Conservation (phyloP, 2,797 vertebrate species). For the Cyprinella venusta region DNA sequence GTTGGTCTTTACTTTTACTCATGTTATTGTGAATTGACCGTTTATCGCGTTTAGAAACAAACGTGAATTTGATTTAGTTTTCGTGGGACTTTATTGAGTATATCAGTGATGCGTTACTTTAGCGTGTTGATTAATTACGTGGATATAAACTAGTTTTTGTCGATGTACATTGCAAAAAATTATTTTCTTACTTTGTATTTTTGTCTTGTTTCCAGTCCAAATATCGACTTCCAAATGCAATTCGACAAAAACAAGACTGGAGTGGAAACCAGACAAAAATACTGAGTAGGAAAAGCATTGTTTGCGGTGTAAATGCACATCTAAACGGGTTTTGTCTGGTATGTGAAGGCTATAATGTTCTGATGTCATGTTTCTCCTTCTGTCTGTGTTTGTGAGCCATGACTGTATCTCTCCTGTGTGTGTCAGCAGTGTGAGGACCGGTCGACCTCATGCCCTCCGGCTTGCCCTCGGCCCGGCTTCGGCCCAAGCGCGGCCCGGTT, state of each 20-base stretch:
- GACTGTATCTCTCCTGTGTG: too few relatives aligned
- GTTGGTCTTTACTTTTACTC: neutral
- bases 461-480: too few relatives aligned
- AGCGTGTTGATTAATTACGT: neutral
- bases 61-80: neutral
- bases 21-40: neutral
- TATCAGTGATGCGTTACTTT: too few relatives aligned
- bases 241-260: too few relatives aligned
- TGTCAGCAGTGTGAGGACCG: neutral
- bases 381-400: neutral
- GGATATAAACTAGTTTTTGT: neutral
- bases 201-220: too few relatives aligned
- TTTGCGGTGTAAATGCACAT: neutral
- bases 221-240: too few relatives aligned
- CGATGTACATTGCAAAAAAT: neutral
- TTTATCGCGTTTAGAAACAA: neutral
- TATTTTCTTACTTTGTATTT: too few relatives aligned
- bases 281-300: too few relatives aligned
- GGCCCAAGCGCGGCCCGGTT: too few relatives aligned
- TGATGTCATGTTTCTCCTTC: too few relatives aligned
- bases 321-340: neutral
- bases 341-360: neutral
- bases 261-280: too few relatives aligned
- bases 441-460: conserved; percentile 53
- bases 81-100: neutral